Percentiles rank a stretch among this genome's conserved stretches.
Evolutionary conservation across 2,113 vertebrate genomes (phyloP).

Genomic region (Verasper variegatus): DNA sequence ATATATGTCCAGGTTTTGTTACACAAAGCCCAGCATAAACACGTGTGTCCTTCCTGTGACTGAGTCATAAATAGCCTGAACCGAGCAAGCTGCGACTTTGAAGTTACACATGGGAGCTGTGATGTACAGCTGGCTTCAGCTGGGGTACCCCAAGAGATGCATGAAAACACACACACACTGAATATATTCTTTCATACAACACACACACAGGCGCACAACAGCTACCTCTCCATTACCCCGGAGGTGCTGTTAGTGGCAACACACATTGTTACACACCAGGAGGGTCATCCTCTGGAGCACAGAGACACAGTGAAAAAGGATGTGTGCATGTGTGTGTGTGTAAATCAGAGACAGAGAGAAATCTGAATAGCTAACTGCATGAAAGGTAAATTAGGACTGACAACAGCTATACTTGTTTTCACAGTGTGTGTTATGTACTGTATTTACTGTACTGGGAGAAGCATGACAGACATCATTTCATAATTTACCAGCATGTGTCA

Average conservation of each 20-base stretch:
- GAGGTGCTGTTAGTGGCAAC: constrained; percentile 67
- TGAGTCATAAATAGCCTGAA: constrained; percentile 78
- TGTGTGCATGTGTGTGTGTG: neutral
- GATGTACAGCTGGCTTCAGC: constrained; percentile 77
- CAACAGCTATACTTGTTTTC: neutral
- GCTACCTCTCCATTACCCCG: constrained; percentile 50
- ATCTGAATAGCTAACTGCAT: neutral
- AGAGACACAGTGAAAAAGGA: constrained; percentile 31
- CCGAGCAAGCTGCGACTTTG: constrained; percentile 71
- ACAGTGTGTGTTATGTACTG: neutral
- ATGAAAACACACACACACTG: constrained; percentile 68
- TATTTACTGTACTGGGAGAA: neutral
- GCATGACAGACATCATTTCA: neutral
- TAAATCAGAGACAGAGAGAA: neutral
- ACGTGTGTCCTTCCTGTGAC: constrained; percentile 75
- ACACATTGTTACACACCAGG: constrained; percentile 60
- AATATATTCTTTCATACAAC: constrained; percentile 41
- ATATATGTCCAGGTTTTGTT: constrained; percentile 66
- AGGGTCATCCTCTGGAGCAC: constrained; percentile 56
- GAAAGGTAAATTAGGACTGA: neutral
- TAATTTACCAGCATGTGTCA: neutral
- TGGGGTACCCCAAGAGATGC: constrained; percentile 71
- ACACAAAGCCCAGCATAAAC: constrained; percentile 67
- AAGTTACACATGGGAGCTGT: constrained; percentile 77
- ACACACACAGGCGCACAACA: constrained; percentile 48